These are phyloP conservation scores for Tetragnatha montana DNA, from an alignment of 2,888 invertebrate species.

Conservation along the genomic window DNA sequence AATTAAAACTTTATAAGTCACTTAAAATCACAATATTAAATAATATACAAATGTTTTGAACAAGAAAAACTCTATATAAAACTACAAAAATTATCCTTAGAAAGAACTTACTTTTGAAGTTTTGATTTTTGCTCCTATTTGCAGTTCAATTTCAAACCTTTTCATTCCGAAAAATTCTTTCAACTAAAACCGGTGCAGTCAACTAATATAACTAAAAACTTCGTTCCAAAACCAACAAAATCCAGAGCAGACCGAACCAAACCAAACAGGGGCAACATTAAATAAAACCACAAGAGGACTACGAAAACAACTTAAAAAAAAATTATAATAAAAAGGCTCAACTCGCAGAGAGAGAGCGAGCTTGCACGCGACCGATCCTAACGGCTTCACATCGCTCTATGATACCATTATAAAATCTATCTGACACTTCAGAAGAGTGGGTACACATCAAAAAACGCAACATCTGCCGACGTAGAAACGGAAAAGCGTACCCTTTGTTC, in stretches of 20 bases:
- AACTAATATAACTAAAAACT: too few species aligned
- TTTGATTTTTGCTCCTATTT: too few species aligned
- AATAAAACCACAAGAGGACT: not conserved
- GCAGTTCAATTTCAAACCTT: too few species aligned
- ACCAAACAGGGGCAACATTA: too few species aligned
- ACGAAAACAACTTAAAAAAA: not conserved
- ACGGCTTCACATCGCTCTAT: slow-evolving; percentile 36
- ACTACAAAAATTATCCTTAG: not conserved
- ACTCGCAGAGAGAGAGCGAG: not conserved
- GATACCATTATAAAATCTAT: slow-evolving; percentile 49
- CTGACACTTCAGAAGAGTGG: not conserved
- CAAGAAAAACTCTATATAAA: not conserved
- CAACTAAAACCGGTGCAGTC: too few species aligned
- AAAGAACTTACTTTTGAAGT: too few species aligned
- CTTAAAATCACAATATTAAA: too few species aligned
- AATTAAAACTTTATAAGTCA: too few species aligned
- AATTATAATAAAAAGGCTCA: not conserved
- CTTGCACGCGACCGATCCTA: slow-evolving; percentile 33
- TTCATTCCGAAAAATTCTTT: too few species aligned
- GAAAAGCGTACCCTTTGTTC: slow-evolving; percentile 70
- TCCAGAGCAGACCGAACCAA: too few species aligned
- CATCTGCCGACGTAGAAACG: slow-evolving; percentile 63
- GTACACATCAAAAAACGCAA: slow-evolving; percentile 45
- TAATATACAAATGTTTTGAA: too few species aligned
- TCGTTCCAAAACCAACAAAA: too few species aligned